Evolutionary conservation across 2,797 vertebrate genomes (phyloP).

Genomic region (Rhinatrema bivittatum): DNA sequence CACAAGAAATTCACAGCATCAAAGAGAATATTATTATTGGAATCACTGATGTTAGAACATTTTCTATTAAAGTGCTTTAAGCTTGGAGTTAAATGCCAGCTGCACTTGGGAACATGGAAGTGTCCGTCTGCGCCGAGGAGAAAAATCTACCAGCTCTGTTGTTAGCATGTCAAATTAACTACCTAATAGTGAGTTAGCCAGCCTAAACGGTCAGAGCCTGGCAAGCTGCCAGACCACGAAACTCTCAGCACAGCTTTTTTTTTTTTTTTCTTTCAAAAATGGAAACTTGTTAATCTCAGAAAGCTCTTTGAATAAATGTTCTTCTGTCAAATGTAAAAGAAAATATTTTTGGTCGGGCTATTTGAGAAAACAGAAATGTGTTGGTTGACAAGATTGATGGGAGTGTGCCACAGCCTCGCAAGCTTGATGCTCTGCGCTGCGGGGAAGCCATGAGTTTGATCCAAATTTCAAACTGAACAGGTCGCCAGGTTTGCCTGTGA

Average conservation of each 20-base stretch:
- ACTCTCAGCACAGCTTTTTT: constrained; percentile 29
- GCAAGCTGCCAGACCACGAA: constrained; percentile 54
- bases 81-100: constrained; percentile 37
- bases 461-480: no score
- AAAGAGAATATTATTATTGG: no score
- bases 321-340: constrained; percentile 48
- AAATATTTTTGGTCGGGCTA: constrained; percentile 47
- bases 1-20: no score
- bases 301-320: constrained; percentile 39
- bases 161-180: constrained; percentile 44
- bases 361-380: constrained; percentile 50
- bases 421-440: neutral
- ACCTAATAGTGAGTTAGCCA: constrained; percentile 25
- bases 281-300: constrained; percentile 52
- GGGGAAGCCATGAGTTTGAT: constrained; percentile 2
- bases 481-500: no score
- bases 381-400: constrained; percentile 55
- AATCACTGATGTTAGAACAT: no score
- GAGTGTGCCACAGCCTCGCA: constrained; percentile 16
- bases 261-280: no score
- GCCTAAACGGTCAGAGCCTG: constrained; percentile 39
- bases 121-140: constrained; percentile 30
- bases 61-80: constrained; percentile 28
- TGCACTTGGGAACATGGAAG: constrained; percentile 18
- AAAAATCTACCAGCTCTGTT: constrained; percentile 26